A percentile compares a stretch with the other conserved stretches of the same genome.
Evolutionary conservation across 2,113 vertebrate genomes (phyloP).

Genomic region (Calonectris borealis): DNA sequence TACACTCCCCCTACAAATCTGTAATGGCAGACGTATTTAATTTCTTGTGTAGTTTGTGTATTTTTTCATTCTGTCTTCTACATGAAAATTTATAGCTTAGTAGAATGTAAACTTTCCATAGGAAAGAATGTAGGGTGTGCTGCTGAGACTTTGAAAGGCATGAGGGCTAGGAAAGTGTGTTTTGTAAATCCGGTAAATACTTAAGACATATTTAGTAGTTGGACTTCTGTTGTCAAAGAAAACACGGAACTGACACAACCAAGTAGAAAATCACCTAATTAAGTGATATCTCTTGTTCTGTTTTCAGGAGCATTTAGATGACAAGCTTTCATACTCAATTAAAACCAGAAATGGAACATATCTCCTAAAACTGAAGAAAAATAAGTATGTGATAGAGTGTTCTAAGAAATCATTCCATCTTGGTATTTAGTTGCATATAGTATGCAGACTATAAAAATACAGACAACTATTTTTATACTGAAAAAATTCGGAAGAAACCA

Average conservation of each 20-base stretch:
- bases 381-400: slow-evolving; percentile 58
- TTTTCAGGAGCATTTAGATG: slow-evolving; percentile 57
- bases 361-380: slow-evolving; percentile 65
- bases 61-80: not conserved
- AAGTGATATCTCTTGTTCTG: not conserved
- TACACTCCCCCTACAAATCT: not conserved
- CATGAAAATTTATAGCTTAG: not conserved
- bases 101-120: not conserved
- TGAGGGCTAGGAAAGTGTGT: not conserved
- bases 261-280: not conserved
- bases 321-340: slow-evolving; percentile 58
- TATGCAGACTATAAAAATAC: not conserved
- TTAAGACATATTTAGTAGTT: not conserved
- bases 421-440: not conserved
- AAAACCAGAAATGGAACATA: slow-evolving; percentile 64
- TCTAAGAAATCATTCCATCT: not conserved
- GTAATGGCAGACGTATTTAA: not conserved
- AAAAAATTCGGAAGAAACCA: not conserved
- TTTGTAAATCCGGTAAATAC: not conserved
- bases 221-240: not conserved
- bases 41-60: not conserved
- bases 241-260: not conserved
- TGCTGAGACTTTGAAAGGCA: not conserved
- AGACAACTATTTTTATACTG: not conserved
- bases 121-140: not conserved